Conservation (phyloP, 2,113 vertebrate genomes). For the Drymodes brunneopygia region DNA sequence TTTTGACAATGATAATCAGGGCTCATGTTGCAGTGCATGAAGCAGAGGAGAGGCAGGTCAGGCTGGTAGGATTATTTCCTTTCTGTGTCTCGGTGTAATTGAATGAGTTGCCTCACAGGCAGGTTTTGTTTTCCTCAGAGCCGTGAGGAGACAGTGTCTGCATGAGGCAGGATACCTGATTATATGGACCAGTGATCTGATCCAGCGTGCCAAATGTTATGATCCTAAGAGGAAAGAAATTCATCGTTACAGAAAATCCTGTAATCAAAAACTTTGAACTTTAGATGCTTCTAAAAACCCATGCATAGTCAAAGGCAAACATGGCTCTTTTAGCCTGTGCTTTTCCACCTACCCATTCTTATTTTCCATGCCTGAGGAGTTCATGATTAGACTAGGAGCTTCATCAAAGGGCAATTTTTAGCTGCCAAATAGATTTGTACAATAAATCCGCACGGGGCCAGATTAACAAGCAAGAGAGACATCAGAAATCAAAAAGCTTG, state of each 20-base stretch:
- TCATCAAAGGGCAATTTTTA: constrained; percentile 62
- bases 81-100: background rate
- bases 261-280: constrained; percentile 23
- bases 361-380: constrained; percentile 25
- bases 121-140: constrained; percentile 6
- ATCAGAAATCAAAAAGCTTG: constrained; percentile 60
- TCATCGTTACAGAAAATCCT: constrained; percentile 20
- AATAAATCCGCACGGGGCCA: constrained; percentile 55
- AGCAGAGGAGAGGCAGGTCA: background rate
- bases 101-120: background rate
- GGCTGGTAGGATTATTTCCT: background rate
- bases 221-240: background rate
- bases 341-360: constrained; percentile 19
- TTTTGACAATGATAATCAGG: background rate
- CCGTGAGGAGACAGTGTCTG: background rate
- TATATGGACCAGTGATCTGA: constrained; percentile 30
- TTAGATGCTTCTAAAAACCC: constrained; percentile 10
- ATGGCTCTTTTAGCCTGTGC: background rate
- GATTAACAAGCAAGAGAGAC: constrained; percentile 61
- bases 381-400: constrained; percentile 30
- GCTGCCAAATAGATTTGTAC: constrained; percentile 59
- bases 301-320: constrained; percentile 27
- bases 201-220: background rate
- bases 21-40: background rate
- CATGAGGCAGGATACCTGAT: background rate